phyloP scores from a whole-genome alignment of 2,888 invertebrate species.

The Suillia variegata region DNA sequence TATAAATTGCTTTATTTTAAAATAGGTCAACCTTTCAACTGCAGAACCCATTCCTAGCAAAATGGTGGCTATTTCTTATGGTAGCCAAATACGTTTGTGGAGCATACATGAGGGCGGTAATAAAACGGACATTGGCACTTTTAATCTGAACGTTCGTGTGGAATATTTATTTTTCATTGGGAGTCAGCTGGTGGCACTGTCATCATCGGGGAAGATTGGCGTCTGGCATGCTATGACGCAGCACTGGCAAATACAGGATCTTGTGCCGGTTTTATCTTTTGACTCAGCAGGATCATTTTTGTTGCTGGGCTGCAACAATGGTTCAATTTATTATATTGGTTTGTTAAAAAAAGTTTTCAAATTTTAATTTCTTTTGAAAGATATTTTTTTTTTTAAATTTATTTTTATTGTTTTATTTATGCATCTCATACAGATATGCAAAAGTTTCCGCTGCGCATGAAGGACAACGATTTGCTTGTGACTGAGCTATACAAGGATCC shows the following conservation, averaged over 20 bases:
- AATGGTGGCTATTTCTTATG: constrained; percentile 84
- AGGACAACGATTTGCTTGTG: constrained; percentile 96
- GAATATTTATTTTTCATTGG: constrained; percentile 98
- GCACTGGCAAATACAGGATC: constrained; percentile 98
- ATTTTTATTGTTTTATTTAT: background rate
- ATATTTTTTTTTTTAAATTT: too few relatives aligned
- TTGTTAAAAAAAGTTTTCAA: constrained; percentile 36
- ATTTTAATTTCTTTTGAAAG: background rate
- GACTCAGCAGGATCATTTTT: constrained; percentile 97
- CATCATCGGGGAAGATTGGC: constrained; percentile 90
- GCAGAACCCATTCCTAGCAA: constrained; percentile 68
- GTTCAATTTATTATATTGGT: constrained; percentile 97
- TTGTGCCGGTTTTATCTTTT: constrained; percentile 92
- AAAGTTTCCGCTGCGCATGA: constrained; percentile 98
- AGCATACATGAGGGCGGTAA: constrained; percentile 72
- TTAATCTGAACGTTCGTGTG: constrained; percentile 89
- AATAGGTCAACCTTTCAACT: constrained; percentile 52
- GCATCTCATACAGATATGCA: constrained; percentile 88
- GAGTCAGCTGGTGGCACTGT: constrained; percentile 94
- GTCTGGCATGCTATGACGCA: constrained; percentile 99
- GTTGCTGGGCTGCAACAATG: constrained; percentile 92
- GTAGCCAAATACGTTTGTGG: constrained; percentile 78
- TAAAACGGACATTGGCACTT: constrained; percentile 79
- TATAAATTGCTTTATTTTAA: background rate
- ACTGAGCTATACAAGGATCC: constrained; percentile 96